A percentile compares a stretch with the other conserved stretches of the same genome.
Evolutionary conservation across 2,888 invertebrate genomes (phyloP).

Genomic region (Thymelicus acteon): DNA sequence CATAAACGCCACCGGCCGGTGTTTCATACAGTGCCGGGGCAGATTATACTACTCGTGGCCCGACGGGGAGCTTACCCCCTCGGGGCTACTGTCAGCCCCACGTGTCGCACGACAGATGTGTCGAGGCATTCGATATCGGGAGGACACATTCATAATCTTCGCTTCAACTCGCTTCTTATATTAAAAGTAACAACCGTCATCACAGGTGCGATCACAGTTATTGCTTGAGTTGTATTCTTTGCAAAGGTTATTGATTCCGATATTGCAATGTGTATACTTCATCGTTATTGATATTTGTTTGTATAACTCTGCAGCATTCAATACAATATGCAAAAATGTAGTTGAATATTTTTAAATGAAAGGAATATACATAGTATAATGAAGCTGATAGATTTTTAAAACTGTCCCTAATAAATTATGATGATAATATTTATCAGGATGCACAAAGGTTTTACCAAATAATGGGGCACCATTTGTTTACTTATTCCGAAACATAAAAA

Average conservation of each 20-base stretch:
- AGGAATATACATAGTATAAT: no score
- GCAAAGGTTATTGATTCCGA: conserved; percentile 12
- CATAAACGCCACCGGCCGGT: conserved; percentile 83
- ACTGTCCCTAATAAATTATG: no score
- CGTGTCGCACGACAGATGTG: conserved; percentile 82
- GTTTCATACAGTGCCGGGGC: conserved; percentile 82
- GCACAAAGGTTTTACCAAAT: no score
- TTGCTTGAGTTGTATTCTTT: conserved; percentile 30
- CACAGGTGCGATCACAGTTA: conserved; percentile 62
- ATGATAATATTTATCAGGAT: no score
- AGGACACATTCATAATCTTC: conserved; percentile 84
- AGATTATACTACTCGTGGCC: conserved; percentile 79
- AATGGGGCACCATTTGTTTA: not conserved
- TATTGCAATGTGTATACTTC: conserved; percentile 7
- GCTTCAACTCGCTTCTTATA: conserved; percentile 77
- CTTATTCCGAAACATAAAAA: conserved; percentile 10
- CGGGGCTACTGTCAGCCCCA: conserved; percentile 77
- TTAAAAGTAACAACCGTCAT: conserved; percentile 71
- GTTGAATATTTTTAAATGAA: not conserved
- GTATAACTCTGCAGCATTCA: not conserved
- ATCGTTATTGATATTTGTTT: not conserved
- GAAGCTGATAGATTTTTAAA: no score
- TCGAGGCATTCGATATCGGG: conserved; percentile 83
- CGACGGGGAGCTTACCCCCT: conserved; percentile 52
- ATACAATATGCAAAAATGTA: not conserved